phyloP scores from a whole-genome alignment of 2,888 invertebrate genomes.

The Acrocyrtus sp. region DNA sequence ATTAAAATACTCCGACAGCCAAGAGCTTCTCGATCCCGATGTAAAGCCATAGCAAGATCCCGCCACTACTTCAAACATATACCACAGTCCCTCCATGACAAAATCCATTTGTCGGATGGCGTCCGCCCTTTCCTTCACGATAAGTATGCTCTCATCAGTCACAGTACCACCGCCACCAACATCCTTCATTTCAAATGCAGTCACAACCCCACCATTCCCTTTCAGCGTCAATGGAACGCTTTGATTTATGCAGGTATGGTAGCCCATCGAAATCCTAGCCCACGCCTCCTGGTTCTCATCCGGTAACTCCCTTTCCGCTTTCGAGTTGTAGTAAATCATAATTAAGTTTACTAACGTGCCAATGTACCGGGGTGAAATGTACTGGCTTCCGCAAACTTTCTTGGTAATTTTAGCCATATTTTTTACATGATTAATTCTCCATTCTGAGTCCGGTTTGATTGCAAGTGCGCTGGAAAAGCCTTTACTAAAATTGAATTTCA shows the following conservation, averaged over 20 bases:
- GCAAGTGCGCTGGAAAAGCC: background rate
- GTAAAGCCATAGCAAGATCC: slow-evolving; percentile 2
- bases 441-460: background rate
- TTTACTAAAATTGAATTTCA: background rate
- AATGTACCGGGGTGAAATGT: background rate
- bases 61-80: slow-evolving; percentile 21
- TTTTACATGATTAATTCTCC: slow-evolving; percentile 15
- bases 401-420: slow-evolving; percentile 10
- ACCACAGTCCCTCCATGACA: slow-evolving; percentile 23
- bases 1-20: slow-evolving; percentile 16
- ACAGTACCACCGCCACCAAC: too few species aligned
- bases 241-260: background rate
- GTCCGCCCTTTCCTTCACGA: slow-evolving; percentile 8
- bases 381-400: background rate
- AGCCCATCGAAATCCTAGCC: background rate
- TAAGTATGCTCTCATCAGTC: too few species aligned
- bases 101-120: background rate
- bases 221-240: background rate
- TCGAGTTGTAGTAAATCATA: slow-evolving; percentile 17
- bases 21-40: background rate
- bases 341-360: slow-evolving; percentile 12
- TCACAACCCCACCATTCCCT: slow-evolving; percentile 5
- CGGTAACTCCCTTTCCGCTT: background rate
- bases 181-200: background rate
- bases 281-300: background rate